Evolutionary conservation across 2,797 vertebrate species (phyloP), one percentile per base, ranked within the genome.

Genomic region (Chiloscyllium punctatum): DNA sequence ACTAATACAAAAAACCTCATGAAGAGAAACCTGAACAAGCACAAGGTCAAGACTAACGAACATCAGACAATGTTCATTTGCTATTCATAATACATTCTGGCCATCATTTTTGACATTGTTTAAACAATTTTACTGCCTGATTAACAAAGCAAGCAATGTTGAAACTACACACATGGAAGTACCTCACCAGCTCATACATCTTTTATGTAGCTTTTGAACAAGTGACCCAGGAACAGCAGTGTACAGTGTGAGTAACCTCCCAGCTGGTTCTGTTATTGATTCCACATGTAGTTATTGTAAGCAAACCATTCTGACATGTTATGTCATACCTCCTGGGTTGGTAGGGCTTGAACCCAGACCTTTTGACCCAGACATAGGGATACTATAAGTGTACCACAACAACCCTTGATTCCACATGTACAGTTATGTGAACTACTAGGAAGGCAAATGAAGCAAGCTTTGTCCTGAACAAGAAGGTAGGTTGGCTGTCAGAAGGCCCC

Each of bases 401-500:
- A 62, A 13, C 57, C 9, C 57, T 77, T 77, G 94, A 95, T 71
- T 74, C 69, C 69, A 51, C 69, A 51, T 11, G 57, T 66, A 91
- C 88, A 91, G 30, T 62, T 57, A 66, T 21, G 23, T 37, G 27
- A 95, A 77, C 27, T 95, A 77, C 51, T 48, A 53, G 74, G 27
- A 74, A 77, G 48, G 71, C 66, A 69, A 2, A 33, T 27, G 25
- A 30, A 53, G 37, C 7, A 72, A 95, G 90, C 7, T 33, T 74
- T 74, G 69, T n/a, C 48, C 16, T 33, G 42, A 53, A 96, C 96
- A 96, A 96, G 96, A 97, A 98, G 97, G 97, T 98, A 98, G 97
- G 96, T 96, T 96, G 96, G 96, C 97, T 97, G 97, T 98, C 97
- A 98, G 98, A 98, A 98, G 96, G 97, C 97, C 97, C 96, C 96